Percentiles rank a stretch among this genome's conserved stretches.
phyloP scores from a whole-genome alignment of 2,888 invertebrate species.

The Aleiodes leptofemur region DNA sequence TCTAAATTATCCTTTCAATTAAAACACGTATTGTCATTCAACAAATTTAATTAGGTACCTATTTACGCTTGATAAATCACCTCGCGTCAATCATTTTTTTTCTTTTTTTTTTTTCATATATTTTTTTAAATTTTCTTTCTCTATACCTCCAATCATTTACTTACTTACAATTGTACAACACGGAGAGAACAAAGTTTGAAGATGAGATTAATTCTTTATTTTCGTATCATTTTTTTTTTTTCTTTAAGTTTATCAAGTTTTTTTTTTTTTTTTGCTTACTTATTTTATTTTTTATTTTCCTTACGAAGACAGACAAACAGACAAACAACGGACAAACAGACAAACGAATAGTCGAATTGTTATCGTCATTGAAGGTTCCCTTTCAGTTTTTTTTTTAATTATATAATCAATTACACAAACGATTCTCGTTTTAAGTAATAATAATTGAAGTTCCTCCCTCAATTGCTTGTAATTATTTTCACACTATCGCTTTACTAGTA shows the following conservation, averaged over 20 bases:
- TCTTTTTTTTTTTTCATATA: constrained; percentile 39
- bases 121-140: constrained; percentile 47
- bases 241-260: constrained; percentile 3
- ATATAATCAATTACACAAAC: constrained; percentile 24
- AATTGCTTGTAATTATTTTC: background rate
- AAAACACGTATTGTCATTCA: constrained; percentile 60
- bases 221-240: background rate
- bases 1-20: constrained; percentile 23
- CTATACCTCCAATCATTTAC: constrained; percentile 46
- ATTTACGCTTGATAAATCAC: constrained; percentile 52
- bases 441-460: constrained; percentile 22
- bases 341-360: constrained; percentile 64
- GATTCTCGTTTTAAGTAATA: constrained; percentile 1
- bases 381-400: constrained; percentile 15
- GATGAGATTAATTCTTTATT: constrained; percentile 45
- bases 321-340: constrained; percentile 69
- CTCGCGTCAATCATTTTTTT: constrained; percentile 39
- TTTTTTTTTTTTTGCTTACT: constrained; percentile 18
- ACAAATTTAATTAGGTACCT: constrained; percentile 65
- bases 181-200: constrained; percentile 69
- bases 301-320: constrained; percentile 67
- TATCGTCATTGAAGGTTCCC: constrained; percentile 36
- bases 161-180: constrained; percentile 70
- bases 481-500: constrained; percentile 4
- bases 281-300: constrained; percentile 18